Base-by-base conservation (phyloP, 2,113 vertebrate genomes). In the Indicator indicator region DNA sequence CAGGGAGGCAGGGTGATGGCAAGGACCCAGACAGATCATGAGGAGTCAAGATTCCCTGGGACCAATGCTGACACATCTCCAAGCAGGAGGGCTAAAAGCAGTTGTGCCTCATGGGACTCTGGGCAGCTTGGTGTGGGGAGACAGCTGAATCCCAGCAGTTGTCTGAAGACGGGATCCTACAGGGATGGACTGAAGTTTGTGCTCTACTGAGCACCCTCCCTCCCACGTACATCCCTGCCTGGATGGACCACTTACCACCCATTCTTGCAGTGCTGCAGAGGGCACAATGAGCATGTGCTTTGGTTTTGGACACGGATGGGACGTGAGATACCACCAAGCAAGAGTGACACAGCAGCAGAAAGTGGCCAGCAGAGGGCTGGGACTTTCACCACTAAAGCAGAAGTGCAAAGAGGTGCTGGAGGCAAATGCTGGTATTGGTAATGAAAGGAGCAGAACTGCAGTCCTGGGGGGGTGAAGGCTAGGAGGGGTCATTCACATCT, bases 1-100 rank as follows among this genome's bases (percentile, higher is more conserved):
- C 77, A 71, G 91, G 80, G 86, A 85, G 48, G 42, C 68, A 68
- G 69, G 71, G 82, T 6, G 77, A 85, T 91, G 94, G 91, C 71
- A 94, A 63, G 86, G 89, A 90, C 86, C 60, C 33, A 11, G 74
- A 73, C 40, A 67, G 79, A 83, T 74, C 92, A 80, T 38, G 65
- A 67, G 64, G 58, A 91, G 54, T 27, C 44, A 58, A 40, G 44
- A 84, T 64, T 92, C 74, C 72, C 74, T 4, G 9, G 36, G 62
- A 44, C 64, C 70, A 79, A 14, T 0, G 4, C 65, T 6, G 30
- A 11, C 6, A 9, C 18, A 33, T 82, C 62, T 78, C 84, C 67
- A 46, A 38, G 69, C 42, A 58, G 64, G 50, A 82, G 52, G 60
- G 46, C 46, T 94, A 86, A 82, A 88, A 70, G 75, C 85, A 33